Percentiles rank a stretch among this genome's conserved stretches.
phyloP scores from a whole-genome alignment of 2,113 vertebrate species.

The Poicephalus gulielmi region DNA sequence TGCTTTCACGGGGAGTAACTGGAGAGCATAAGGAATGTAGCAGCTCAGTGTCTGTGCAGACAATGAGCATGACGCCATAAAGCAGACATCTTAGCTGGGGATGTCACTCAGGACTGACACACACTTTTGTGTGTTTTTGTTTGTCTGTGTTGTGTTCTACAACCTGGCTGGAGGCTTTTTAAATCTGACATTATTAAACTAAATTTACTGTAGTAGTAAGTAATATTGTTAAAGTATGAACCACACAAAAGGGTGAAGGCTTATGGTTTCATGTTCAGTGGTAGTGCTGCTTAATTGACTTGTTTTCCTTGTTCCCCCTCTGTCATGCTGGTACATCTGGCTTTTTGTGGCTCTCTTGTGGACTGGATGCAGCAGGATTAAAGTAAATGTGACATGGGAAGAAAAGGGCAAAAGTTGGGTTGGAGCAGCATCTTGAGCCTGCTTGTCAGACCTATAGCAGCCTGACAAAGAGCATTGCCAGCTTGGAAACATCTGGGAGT shows the following conservation, averaged over 20 bases:
- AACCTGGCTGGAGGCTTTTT: background rate
- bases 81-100: background rate
- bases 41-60: background rate
- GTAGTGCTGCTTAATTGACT: background rate
- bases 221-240: background rate
- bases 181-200: background rate
- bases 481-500: background rate
- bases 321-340: background rate
- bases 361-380: background rate
- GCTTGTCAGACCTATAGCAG: background rate
- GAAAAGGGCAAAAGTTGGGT: background rate
- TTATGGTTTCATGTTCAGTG: background rate
- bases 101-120: background rate
- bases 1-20: background rate
- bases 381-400: background rate
- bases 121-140: background rate
- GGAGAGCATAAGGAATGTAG: background rate
- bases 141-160: background rate
- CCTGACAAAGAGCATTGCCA: background rate
- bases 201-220: background rate
- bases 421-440: background rate
- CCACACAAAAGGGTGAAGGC: background rate
- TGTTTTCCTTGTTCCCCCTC: background rate
- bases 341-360: background rate
- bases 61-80: background rate